These are phyloP conservation scores for Porites evermanni DNA, from an alignment of 92 coral and sea anemone genomes.

Conservation along the genomic window DNA sequence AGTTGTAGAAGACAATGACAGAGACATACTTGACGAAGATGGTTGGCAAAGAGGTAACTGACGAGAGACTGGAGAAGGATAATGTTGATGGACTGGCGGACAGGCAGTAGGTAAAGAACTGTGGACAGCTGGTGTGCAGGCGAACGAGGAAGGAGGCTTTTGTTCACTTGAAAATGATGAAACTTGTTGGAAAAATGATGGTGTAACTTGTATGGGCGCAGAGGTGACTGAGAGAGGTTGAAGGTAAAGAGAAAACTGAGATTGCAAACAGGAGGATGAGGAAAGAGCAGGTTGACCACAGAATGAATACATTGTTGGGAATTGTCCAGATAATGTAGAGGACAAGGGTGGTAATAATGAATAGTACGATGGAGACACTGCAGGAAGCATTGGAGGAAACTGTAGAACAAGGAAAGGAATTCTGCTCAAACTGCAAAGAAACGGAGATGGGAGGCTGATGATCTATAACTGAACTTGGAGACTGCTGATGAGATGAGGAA, in stretches of 20 bases:
- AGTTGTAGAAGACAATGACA: too few species aligned
- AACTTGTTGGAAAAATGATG: too few species aligned
- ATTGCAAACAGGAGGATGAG: neutral
- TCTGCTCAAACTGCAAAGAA: neutral
- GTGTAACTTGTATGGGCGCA: neutral
- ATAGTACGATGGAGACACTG: neutral
- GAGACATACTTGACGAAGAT: too few species aligned
- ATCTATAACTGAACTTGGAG: conserved; percentile 7
- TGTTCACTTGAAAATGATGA: too few species aligned
- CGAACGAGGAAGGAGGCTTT: too few species aligned
- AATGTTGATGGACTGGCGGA: too few species aligned
- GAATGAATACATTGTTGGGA: too few species aligned
- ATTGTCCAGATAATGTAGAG: neutral
- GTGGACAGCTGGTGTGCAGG: too few species aligned
- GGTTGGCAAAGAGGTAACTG: too few species aligned
- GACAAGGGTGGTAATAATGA: neutral
- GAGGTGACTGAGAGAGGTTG: neutral
- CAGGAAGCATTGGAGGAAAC: neutral
- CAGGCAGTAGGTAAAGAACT: too few species aligned
- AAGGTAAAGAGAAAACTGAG: neutral
- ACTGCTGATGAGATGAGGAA: neutral
- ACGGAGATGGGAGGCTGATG: conserved; percentile 2
- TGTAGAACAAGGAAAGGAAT: neutral
- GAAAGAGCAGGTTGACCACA: too few species aligned
- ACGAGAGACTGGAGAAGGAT: too few species aligned